Percentiles rank a stretch among this genome's conserved stretches.
phyloP scores from a whole-genome alignment of 2,888 invertebrate species.

The Ornithoptera alexandrae region DNA sequence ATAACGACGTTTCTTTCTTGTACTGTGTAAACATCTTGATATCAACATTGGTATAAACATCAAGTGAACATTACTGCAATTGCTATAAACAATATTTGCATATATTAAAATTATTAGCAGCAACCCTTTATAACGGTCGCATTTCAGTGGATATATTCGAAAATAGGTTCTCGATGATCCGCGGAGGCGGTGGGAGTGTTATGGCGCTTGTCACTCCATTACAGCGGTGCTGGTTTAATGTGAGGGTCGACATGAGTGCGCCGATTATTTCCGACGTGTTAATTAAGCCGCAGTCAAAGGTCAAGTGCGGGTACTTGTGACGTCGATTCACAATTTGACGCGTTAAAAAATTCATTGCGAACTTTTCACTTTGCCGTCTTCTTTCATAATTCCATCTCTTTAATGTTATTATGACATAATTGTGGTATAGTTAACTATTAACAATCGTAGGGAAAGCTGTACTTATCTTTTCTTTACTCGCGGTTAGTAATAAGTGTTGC shows the following conservation, averaged over 20 bases:
- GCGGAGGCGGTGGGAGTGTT: conserved; percentile 38
- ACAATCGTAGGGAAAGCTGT: too few relatives aligned
- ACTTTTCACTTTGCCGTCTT: not conserved
- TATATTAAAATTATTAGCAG: conserved; percentile 12
- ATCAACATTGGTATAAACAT: too few relatives aligned
- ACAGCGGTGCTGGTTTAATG: conserved; percentile 45
- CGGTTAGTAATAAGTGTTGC: too few relatives aligned
- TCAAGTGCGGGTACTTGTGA: conserved; percentile 39
- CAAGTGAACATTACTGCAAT: too few relatives aligned
- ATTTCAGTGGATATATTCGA: conserved; percentile 39
- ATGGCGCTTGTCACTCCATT: conserved; percentile 70
- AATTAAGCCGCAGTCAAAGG: conserved; percentile 57
- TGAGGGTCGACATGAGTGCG: conserved; percentile 39
- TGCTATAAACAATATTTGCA: too few relatives aligned
- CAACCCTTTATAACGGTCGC: conserved; percentile 46
- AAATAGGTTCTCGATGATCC: conserved; percentile 46
- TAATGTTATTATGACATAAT: too few relatives aligned
- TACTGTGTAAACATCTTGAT: too few relatives aligned
- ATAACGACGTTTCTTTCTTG: too few relatives aligned
- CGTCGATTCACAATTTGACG: conserved; percentile 6
- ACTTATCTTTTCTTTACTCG: too few relatives aligned
- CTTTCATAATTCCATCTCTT: not conserved
- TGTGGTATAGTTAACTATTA: too few relatives aligned
- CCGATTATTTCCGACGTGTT: conserved; percentile 51
- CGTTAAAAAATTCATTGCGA: not conserved